These are phyloP conservation scores for Heterocephalus glaber DNA, from an alignment of 2,113 vertebrate genomes.

Conservation along the genomic window DNA sequence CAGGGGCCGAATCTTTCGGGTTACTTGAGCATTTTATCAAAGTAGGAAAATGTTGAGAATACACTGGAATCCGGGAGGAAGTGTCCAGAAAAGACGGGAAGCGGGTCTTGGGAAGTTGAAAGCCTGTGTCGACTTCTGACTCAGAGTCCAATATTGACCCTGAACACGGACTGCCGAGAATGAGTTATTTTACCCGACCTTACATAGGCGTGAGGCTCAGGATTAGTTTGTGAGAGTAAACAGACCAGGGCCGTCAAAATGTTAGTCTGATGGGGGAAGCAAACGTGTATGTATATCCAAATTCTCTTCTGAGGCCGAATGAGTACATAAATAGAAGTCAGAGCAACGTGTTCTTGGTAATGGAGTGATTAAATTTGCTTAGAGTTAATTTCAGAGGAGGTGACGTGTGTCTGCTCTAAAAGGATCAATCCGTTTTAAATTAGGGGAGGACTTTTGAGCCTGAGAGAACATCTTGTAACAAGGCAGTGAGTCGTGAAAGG, in stretches of 20 bases:
- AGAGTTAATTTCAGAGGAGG: slow-evolving; percentile 19
- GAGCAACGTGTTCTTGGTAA: neutral
- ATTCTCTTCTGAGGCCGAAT: neutral
- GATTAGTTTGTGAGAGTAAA: neutral
- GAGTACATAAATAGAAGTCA: neutral
- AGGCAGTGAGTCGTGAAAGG: neutral
- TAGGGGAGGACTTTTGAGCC: neutral
- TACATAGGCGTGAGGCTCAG: neutral
- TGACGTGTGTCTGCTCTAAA: neutral
- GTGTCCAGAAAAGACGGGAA: neutral
- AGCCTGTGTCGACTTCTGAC: neutral
- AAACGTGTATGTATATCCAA: neutral
- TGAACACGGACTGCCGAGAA: neutral
- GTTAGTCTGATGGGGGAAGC: neutral
- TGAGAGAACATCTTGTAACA: neutral
- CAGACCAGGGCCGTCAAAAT: neutral
- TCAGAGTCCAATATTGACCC: neutral
- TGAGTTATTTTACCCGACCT: neutral
- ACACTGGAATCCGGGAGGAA: neutral
- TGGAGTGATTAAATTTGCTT: slow-evolving; percentile 8
- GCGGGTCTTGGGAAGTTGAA: neutral
- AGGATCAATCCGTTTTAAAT: slow-evolving; percentile 49
- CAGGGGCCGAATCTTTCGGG: neutral
- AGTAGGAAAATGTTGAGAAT: neutral
- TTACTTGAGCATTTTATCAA: neutral